Conservation (phyloP, 2,113 vertebrate species). For the Cinclus cinclus region DNA sequence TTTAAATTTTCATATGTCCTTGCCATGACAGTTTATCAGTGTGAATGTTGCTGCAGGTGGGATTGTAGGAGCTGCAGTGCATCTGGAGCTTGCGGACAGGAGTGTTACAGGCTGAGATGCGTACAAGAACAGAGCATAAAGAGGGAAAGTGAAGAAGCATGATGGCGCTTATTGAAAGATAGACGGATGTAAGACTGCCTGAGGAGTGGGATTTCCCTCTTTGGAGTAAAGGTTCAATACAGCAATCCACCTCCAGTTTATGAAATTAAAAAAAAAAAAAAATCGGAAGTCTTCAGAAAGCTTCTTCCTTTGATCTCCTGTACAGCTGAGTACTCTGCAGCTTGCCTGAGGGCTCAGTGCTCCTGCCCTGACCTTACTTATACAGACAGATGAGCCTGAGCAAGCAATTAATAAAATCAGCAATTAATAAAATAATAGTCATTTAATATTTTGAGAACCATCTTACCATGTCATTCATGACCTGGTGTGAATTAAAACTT, state of each 20-base stretch:
- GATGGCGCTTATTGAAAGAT: background rate
- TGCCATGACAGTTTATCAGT: background rate
- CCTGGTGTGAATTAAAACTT: background rate
- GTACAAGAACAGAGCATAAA: background rate
- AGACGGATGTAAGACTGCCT: background rate
- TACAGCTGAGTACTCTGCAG: background rate
- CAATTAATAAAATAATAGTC: background rate
- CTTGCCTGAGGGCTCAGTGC: background rate
- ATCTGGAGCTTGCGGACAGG: accelerated
- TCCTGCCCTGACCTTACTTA: background rate
- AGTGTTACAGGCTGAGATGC: background rate
- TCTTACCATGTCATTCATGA: background rate
- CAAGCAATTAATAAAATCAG: background rate
- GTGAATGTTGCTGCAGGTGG: background rate
- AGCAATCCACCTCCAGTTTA: background rate
- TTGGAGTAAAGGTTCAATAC: background rate
- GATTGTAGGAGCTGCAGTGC: background rate
- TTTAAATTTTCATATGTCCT: background rate
- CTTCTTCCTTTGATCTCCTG: background rate
- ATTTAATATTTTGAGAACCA: background rate
- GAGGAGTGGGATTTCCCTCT: background rate
- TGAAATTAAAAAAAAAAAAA: background rate
- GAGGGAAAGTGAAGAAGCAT: background rate
- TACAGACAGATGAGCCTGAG: background rate
- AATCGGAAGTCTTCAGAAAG: background rate